Percentiles rank a stretch among this genome's conserved stretches.
These are phyloP conservation scores for Carcinoscorpius rotundicauda DNA, from an alignment of 1,140 invertebrate genomes.

Conservation along the genomic window DNA sequence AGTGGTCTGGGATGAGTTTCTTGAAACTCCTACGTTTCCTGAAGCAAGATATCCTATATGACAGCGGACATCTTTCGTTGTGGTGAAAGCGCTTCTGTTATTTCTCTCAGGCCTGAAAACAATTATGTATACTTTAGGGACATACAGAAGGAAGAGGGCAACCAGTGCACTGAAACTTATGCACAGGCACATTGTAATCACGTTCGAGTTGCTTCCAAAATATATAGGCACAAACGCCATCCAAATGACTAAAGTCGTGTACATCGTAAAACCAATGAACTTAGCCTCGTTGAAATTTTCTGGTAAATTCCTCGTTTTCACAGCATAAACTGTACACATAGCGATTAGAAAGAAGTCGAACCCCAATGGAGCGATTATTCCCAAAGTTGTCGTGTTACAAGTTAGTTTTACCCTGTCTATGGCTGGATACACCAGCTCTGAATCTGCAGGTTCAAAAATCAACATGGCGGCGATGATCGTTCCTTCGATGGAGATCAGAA, in stretches of 20 bases:
- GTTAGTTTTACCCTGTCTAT: conserved; percentile 44
- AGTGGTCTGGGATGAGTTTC: conserved; percentile 27
- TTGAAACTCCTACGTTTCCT: conserved; percentile 13
- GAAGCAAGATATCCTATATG: conserved; percentile 44
- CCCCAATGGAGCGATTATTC: conserved; percentile 58
- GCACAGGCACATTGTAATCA: conserved; percentile 55
- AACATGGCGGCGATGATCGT: conserved; percentile 54
- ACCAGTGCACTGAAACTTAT: conserved; percentile 55
- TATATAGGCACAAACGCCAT: conserved; percentile 76
- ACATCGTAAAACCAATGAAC: conserved; percentile 75
- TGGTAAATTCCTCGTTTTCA: conserved; percentile 73
- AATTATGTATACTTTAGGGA: conserved; percentile 68
- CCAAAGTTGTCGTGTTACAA: conserved; percentile 49
- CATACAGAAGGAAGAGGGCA: conserved; percentile 59
- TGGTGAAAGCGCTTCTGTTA: conserved; percentile 61
- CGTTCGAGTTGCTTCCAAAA: conserved; percentile 58
- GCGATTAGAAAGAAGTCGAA: conserved; percentile 65
- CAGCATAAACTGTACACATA: conserved; percentile 68
- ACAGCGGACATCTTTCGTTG: conserved; percentile 60
- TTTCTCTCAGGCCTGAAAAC: conserved; percentile 61
- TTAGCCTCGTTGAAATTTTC: conserved; percentile 82
- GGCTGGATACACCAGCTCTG: conserved; percentile 43
- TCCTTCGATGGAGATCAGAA: conserved; percentile 55
- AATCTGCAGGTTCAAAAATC: conserved; percentile 51
- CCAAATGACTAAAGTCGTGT: conserved; percentile 82